A percentile compares a stretch with the other conserved stretches of the same genome.
Evolutionary conservation across 2,797 vertebrate species (phyloP).

Genomic region (Xenopus petersii): DNA sequence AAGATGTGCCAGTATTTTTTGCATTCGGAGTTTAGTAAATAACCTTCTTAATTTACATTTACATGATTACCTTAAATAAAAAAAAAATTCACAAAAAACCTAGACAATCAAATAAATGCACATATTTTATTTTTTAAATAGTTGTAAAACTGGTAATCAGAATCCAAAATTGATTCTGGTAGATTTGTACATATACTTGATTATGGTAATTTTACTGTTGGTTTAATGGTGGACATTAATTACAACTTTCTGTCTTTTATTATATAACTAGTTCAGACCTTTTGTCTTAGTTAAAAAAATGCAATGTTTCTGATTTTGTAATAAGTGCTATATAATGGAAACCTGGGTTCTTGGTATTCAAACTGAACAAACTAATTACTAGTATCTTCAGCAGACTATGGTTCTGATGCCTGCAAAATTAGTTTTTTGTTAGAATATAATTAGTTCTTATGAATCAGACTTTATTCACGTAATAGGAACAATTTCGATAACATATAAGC

Average conservation of each 20-base stretch:
- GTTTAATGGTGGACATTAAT: not conserved
- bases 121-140: too few species aligned
- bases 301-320: not conserved
- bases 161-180: not conserved
- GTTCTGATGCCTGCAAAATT: not conserved
- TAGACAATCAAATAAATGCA: too few species aligned
- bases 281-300: not conserved
- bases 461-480: not conserved
- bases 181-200: not conserved
- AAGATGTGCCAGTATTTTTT: too few species aligned
- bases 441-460: slow-evolving; percentile 4
- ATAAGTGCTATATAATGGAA: not conserved
- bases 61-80: too few species aligned
- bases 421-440: not conserved
- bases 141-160: not conserved
- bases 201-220: too few species aligned
- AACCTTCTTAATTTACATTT: too few species aligned
- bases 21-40: too few species aligned
- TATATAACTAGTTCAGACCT: not conserved
- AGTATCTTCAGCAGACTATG: not conserved
- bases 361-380: slow-evolving; percentile 4
- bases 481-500: not conserved
- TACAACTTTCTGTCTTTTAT: not conserved
- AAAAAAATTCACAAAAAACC: too few species aligned
- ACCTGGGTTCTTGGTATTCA: not conserved